Base-by-base conservation (phyloP, 2,113 vertebrate species). In the Toxotes chatareus region DNA sequence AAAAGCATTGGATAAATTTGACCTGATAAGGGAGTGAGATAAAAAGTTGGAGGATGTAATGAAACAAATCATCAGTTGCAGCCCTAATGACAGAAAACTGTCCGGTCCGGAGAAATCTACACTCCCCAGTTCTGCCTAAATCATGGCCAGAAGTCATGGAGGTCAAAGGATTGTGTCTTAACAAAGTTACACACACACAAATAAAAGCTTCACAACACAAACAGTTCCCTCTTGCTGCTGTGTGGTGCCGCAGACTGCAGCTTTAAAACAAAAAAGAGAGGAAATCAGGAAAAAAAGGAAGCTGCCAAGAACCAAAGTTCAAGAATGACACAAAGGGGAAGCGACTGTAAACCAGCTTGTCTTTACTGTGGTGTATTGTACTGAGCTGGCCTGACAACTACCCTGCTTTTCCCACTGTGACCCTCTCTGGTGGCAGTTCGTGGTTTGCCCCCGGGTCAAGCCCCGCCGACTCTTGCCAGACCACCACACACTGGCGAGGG, bases 371-470 rank as follows among this genome's bases (percentile, higher is more conserved):
- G 73, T 79, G 61, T 14, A 31, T 44, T 65, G n/a, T 4, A 17
- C 46, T 31, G 60, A 27, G 73, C 57, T 71, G 80, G 61, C 63
- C 73, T 79, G 83, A 80, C 82, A 79, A 80, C 86, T 69, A 83
- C 72, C 86, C 80, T 73, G 81, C 68, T 57, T 72, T 55, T 64
- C 75, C 65, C 70, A 31, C 71, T 32, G 17, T 82, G 73, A 81
- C 86, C 82, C 57, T 34, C 71, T 72, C 86, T 59, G 79, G 73
- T 82, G 65, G 72, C 42, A 55, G 17, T 19, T 67, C 5, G 59
- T 17, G 82, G 80, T 90, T 85, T 38, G 5, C 51, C 31, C 44
- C 66, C 31, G n/a, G 73, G 85, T 83, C 85, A 44, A 57, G 53
- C 40, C 74, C 64, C 34, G 59, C 47, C 36, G 53, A 53, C 49